Conservation (phyloP, 2,797 vertebrate species). For the Myotis planiceps region DNA sequence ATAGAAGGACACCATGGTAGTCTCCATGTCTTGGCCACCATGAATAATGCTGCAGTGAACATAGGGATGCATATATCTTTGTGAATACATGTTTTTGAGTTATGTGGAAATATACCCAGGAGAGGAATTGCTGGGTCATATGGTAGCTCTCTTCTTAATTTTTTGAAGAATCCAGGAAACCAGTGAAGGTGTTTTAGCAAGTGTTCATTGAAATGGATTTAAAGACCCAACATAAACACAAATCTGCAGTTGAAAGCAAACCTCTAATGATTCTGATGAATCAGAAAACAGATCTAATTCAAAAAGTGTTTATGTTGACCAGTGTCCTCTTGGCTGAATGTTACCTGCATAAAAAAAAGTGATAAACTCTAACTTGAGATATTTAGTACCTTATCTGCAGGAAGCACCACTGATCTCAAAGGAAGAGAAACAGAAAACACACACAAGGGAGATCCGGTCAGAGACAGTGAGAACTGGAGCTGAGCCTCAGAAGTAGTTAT, state of each 20-base stretch:
- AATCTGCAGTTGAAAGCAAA: conserved; percentile 19
- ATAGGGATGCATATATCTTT: background rate
- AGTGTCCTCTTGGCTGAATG: background rate
- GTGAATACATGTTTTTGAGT: background rate
- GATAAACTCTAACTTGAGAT: background rate
- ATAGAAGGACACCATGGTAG: background rate
- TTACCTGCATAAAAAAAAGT: background rate
- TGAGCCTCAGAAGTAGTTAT: background rate
- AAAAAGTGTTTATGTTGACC: background rate
- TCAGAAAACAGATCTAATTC: background rate
- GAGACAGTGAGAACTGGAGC: background rate
- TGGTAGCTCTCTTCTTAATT: background rate
- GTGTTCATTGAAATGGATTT: background rate
- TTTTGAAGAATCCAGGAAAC: background rate
- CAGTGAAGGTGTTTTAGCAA: background rate
- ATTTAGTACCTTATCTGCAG: conserved; percentile 32
- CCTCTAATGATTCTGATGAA: background rate
- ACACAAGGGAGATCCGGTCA: background rate
- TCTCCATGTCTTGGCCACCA: background rate
- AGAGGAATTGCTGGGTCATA: background rate
- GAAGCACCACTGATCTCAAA: background rate
- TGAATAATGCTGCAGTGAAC: background rate
- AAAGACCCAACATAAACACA: background rate
- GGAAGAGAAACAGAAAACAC: background rate
- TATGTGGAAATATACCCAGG: background rate